Evolutionary conservation across 2,888 invertebrate species (phyloP), one percentile per base, ranked within the genome.

Genomic region (Philaethria dido): DNA sequence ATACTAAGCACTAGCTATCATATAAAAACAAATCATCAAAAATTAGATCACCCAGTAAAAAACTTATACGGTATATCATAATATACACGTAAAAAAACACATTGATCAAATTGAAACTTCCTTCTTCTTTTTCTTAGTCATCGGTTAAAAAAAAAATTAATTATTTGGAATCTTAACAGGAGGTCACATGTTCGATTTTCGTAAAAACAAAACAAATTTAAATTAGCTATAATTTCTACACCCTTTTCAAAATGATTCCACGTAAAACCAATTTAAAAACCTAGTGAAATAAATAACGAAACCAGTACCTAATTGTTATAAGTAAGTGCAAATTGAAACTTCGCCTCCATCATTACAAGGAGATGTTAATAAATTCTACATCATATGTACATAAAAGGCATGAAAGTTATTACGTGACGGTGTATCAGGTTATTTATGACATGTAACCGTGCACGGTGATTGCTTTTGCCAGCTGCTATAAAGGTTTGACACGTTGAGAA

Each of bases 311-410:
- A 57, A 42, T 42, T 16, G 22, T 62, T 22, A 62, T 69, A 64
- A 69, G 59, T 62, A 20, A 64, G 61, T 47, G 57, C 57, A 55
- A 66, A 71, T 71, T 71, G 69, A 71, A 66, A 66, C 52, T 54
- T 59, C 47, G 14, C 55, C 60, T 36, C 69, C 64, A 64, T 71
- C 64, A 69, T 71, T 71, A 69, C 57, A 45, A 50, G 39, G 36
- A 64, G 45, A 44, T 29, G 39, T 50, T 62, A 69, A 61, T 62
- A 48, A 64, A 64, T 55, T 44, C 47, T 54, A 36, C 42, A 47
- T 48, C 42, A 59, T 36, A 62, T 55, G 61, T 50, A 20, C 57
- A 62, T 67, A 64, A 57, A 66, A 65, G 68, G 65, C 33, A 54
- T 65, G 62, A 63, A 64, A 68, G 52, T 63, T 29, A 65, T 70